phyloP scores from a whole-genome alignment of 2,113 vertebrate genomes.

The Axis porcinus region DNA sequence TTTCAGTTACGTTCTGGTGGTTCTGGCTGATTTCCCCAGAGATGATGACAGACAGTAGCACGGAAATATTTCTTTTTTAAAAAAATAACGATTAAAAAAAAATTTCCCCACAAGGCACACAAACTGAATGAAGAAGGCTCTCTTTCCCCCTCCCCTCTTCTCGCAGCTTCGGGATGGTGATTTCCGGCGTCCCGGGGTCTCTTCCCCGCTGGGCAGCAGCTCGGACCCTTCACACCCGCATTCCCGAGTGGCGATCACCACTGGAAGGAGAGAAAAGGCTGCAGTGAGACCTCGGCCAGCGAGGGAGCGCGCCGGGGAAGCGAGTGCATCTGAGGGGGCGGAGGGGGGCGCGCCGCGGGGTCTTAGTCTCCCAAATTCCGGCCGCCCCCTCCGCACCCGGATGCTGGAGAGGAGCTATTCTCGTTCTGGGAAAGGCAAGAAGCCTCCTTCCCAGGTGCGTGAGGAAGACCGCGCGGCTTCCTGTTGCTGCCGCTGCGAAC shows the following conservation, averaged over 20 bases:
- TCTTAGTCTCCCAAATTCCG: not conserved
- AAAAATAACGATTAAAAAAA: slow-evolving; percentile 33
- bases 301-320: not conserved
- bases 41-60: slow-evolving; percentile 61
- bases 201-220: slow-evolving; percentile 59
- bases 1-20: slow-evolving; percentile 57
- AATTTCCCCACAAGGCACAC: slow-evolving; percentile 68
- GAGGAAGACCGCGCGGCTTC: slow-evolving; percentile 54
- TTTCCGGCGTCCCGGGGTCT: slow-evolving; percentile 63
- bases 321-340: not conserved
- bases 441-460: slow-evolving; percentile 49
- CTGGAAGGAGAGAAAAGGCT: slow-evolving; percentile 75
- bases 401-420: not conserved
- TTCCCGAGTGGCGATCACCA: slow-evolving; percentile 76
- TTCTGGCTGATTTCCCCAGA: slow-evolving; percentile 63
- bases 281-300: slow-evolving; percentile 68
- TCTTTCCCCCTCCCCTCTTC: not conserved
- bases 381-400: not conserved
- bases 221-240: slow-evolving; percentile 76
- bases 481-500: slow-evolving; percentile 68
- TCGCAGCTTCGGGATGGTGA: slow-evolving; percentile 48
- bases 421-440: not conserved
- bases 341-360: not conserved
- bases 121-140: slow-evolving; percentile 42
- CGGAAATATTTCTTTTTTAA: slow-evolving; percentile 46